Evolutionary conservation across 2,797 vertebrate genomes (phyloP).

Genomic region (Arctocebus calabarensis): DNA sequence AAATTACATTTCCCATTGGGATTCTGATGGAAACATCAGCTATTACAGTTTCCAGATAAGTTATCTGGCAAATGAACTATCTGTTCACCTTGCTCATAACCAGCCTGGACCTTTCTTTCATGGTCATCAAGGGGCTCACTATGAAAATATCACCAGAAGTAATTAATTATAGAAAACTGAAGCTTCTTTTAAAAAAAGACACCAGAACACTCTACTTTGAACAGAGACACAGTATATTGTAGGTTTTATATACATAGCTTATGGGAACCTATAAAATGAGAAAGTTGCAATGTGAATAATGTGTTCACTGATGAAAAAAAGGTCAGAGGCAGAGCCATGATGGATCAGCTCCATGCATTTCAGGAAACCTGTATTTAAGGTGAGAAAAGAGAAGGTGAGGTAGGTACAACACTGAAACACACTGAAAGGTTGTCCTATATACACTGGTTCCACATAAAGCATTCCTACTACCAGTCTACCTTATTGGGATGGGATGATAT

Average conservation of each 20-base stretch:
- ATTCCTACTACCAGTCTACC: background rate
- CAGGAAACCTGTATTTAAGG: background rate
- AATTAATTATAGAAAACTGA: constrained; percentile 72
- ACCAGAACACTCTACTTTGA: constrained; percentile 43
- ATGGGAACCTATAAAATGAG: constrained; percentile 10
- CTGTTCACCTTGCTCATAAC: constrained; percentile 48
- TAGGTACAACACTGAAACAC: background rate
- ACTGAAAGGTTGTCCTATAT: background rate
- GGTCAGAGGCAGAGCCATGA: background rate
- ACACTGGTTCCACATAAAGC: background rate
- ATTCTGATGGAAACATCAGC: constrained; percentile 9
- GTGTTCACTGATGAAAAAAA: constrained; percentile 18
- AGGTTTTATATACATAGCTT: constrained; percentile 60
- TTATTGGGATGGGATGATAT: background rate
- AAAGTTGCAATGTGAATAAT: constrained; percentile 50
- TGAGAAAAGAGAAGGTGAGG: background rate
- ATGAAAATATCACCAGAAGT: constrained; percentile 60
- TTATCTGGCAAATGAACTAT: constrained; percentile 52
- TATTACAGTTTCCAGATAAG: background rate
- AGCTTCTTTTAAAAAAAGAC: constrained; percentile 27
- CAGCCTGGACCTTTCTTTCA: constrained; percentile 34
- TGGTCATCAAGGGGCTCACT: constrained; percentile 11
- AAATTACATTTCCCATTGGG: background rate
- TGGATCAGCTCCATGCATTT: background rate
- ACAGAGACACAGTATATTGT: constrained; percentile 43